Conservation (phyloP, 2,113 vertebrate species). For the Bucco capensis region DNA sequence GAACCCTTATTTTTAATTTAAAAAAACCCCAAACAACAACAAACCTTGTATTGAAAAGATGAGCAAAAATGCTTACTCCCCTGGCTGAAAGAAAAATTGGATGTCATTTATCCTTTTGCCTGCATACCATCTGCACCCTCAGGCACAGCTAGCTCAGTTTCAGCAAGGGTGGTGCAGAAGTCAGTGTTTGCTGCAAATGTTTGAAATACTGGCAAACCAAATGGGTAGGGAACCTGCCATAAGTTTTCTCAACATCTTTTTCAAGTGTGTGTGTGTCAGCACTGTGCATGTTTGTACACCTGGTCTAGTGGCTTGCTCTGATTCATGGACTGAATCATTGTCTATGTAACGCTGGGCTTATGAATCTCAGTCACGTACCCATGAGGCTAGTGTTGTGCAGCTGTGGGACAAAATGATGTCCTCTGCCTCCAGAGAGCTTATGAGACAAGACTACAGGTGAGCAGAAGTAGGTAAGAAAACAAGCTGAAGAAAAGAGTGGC, state of each 20-base stretch:
- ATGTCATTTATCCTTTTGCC: constrained; percentile 15
- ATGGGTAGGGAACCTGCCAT: background rate
- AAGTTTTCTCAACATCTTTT: background rate
- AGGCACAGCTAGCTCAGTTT: background rate
- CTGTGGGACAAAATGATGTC: background rate
- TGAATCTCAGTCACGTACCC: background rate
- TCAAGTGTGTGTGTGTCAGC: background rate
- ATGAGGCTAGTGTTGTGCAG: background rate
- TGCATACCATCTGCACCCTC: constrained; percentile 34
- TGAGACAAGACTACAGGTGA: background rate
- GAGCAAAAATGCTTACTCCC: background rate
- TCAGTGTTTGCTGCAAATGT: fast-evolving
- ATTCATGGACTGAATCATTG: background rate
- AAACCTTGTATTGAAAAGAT: constrained; percentile 69
- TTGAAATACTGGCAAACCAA: background rate
- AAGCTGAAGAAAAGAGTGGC: background rate
- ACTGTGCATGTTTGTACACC: background rate
- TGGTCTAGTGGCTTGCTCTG: background rate
- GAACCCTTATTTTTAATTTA: constrained; percentile 70
- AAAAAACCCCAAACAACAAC: constrained; percentile 63
- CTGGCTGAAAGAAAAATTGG: background rate
- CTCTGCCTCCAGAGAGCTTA: background rate
- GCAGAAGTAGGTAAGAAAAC: background rate
- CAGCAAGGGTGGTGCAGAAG: background rate
- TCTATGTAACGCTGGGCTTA: fast-evolving